Evolutionary conservation across 1,140 invertebrate species (phyloP).

Genomic region (Drosophila malerkotliana): DNA sequence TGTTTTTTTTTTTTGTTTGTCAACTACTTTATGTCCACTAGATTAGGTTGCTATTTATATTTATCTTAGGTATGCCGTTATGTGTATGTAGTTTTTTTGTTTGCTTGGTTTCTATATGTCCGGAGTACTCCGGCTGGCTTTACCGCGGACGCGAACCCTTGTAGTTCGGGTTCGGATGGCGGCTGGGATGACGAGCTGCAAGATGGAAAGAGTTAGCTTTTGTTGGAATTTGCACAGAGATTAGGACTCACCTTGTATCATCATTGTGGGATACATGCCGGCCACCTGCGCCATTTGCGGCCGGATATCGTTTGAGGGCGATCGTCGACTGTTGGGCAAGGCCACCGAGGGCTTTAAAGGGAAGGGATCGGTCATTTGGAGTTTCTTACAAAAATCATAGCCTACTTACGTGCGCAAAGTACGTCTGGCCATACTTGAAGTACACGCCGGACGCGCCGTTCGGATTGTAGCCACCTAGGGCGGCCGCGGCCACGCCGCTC

Average conservation of each 20-base stretch:
- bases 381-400: neutral
- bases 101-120: constrained; percentile 32
- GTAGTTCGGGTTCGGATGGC: constrained; percentile 83
- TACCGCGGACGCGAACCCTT: constrained; percentile 81
- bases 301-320: constrained; percentile 78
- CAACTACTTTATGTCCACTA: constrained; percentile 81
- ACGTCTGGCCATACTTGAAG: constrained; percentile 83
- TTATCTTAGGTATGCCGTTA: constrained; percentile 82
- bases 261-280: constrained; percentile 83
- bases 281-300: constrained; percentile 81
- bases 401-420: constrained; percentile 82
- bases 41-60: constrained; percentile 81
- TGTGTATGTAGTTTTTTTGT: constrained; percentile 75
- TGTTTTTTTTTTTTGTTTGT: constrained; percentile 57
- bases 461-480: constrained; percentile 78
- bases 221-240: neutral
- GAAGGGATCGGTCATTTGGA: neutral
- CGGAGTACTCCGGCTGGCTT: constrained; percentile 36
- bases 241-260: constrained; percentile 75
- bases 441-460: constrained; percentile 76
- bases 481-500: constrained; percentile 70
- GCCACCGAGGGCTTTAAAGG: constrained; percentile 73
- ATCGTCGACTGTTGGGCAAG: constrained; percentile 82
- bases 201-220: neutral
- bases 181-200: constrained; percentile 78